These are phyloP conservation scores for Rallus limicola DNA, from an alignment of 2,113 vertebrate genomes.

Conservation along the genomic window DNA sequence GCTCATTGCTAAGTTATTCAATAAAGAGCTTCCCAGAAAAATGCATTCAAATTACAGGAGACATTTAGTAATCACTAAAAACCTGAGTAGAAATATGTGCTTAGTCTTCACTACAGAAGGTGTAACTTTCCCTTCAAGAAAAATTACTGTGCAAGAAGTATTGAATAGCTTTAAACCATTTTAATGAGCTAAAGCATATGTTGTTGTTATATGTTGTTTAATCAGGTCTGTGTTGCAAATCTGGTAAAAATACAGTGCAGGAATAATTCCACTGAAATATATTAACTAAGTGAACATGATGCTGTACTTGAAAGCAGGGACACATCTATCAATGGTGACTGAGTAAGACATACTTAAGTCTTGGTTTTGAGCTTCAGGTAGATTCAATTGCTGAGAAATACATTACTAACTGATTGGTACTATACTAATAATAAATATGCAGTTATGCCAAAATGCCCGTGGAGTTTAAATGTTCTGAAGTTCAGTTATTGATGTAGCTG, in stretches of 20 bases:
- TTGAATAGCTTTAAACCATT: neutral
- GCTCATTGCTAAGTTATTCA: neutral
- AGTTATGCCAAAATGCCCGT: neutral
- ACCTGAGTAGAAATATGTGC: neutral
- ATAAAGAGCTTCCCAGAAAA: neutral
- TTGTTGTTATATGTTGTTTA: constrained; percentile 3
- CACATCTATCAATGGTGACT: neutral
- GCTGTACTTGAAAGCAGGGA: neutral
- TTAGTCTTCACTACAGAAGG: neutral
- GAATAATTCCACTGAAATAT: neutral
- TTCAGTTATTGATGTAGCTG: neutral
- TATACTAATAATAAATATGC: neutral
- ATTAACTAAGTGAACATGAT: neutral
- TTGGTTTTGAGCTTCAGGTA: neutral
- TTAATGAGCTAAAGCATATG: neutral
- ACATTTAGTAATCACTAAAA: neutral
- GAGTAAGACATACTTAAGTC: neutral
- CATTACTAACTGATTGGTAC: neutral
- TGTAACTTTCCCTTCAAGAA: neutral
- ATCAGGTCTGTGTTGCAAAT: neutral
- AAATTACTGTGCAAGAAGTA: neutral
- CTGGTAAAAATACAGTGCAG: neutral
- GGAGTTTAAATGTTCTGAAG: neutral
- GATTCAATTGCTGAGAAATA: neutral
- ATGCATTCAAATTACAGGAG: neutral